These are phyloP conservation scores for Dasypolia templi DNA, from an alignment of 2,888 invertebrate species.

Conservation along the genomic window DNA sequence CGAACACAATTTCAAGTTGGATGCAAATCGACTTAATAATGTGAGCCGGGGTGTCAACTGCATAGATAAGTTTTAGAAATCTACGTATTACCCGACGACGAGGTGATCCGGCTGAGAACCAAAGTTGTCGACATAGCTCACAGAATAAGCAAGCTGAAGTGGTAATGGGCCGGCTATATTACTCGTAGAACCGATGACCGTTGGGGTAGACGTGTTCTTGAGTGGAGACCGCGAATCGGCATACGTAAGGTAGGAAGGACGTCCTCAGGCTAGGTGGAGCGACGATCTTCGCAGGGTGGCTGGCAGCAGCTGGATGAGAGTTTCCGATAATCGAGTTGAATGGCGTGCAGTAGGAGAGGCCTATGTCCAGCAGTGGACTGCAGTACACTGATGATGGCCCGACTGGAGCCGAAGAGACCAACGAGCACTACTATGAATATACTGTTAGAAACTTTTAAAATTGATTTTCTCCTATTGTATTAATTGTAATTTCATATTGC, in stretches of 20 bases:
- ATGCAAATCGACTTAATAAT: conserved; percentile 54
- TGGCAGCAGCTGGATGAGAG: background rate
- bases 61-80: conserved; percentile 59
- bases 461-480: background rate
- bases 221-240: background rate
- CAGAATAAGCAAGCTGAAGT: background rate
- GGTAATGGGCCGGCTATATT: background rate
- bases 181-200: background rate
- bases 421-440: background rate
- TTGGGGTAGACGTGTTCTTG: too few species aligned
- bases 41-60: conserved; percentile 44
- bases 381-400: background rate
- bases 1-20: conserved; percentile 28
- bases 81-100: conserved; percentile 22
- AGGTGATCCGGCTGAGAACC: background rate
- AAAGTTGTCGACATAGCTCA: background rate
- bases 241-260: background rate
- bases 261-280: background rate
- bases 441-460: background rate
- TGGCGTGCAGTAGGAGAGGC: background rate
- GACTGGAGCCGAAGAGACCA: conserved; percentile 2
- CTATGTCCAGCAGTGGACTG: too few species aligned
- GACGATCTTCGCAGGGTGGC: background rate
- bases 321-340: background rate
- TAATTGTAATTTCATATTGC: background rate